Percentiles rank a stretch among this genome's conserved stretches.
Conservation (phyloP, 37 sponge, comb jelly and placozoan genomes). For the Bolinopsis microptera region DNA sequence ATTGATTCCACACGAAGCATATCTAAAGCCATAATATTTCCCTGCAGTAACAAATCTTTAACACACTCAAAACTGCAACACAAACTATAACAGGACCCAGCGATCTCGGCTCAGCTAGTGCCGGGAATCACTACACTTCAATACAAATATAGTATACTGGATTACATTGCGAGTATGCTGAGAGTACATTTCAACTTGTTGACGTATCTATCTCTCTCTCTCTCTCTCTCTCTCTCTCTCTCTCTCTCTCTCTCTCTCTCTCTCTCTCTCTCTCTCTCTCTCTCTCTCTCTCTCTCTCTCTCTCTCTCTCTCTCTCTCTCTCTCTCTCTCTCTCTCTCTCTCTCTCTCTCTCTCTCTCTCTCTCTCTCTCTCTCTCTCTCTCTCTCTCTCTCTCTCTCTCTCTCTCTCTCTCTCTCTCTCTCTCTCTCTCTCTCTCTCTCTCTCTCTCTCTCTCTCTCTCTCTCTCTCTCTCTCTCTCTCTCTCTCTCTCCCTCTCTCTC, state of each 20-base stretch:
- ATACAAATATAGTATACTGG: too few relatives aligned
- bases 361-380: not conserved
- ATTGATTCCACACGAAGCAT: too few relatives aligned
- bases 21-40: too few relatives aligned
- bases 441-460: constrained; percentile 7
- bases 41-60: too few relatives aligned
- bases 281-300: constrained; percentile 7
- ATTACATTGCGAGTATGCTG: too few relatives aligned
- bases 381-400: not conserved
- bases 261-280: constrained; percentile 7
- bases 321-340: constrained; percentile 7
- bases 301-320: not conserved
- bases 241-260: not conserved
- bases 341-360: not conserved
- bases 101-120: too few relatives aligned
- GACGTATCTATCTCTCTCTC: too few relatives aligned
- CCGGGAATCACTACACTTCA: too few relatives aligned
- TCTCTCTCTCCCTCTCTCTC: not conserved
- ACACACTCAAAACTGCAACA: too few relatives aligned
- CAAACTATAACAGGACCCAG: too few relatives aligned
- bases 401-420: constrained; percentile 7
- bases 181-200: too few relatives aligned
- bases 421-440: constrained; percentile 7
- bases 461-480: not conserved
- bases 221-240: not conserved